A percentile compares a stretch with the other conserved stretches of the same genome.
Conservation (phyloP, 2,888 invertebrate genomes). For the Megaustenia siamemsis region DNA sequence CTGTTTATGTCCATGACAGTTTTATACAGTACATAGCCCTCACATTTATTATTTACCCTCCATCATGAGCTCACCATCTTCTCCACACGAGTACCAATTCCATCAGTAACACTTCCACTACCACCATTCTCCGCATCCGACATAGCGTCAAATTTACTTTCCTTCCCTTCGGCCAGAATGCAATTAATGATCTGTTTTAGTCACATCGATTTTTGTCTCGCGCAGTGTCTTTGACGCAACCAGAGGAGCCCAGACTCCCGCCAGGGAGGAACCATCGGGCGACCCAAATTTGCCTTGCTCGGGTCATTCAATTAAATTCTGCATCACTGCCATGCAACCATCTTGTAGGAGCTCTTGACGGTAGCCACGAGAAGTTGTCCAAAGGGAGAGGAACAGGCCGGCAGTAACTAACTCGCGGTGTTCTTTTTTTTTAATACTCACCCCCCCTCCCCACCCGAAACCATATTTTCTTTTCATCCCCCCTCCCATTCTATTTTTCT, state of each 20-base stretch:
- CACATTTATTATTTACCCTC: neutral
- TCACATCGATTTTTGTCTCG: constrained; percentile 42
- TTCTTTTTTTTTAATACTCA: neutral
- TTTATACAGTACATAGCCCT: too few relatives aligned
- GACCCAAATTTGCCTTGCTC: neutral
- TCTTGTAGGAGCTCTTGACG: neutral
- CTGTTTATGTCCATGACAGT: too few relatives aligned
- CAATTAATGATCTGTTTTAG: constrained; percentile 52
- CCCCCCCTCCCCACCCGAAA: too few relatives aligned
- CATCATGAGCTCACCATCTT: constrained; percentile 1
- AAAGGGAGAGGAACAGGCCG: constrained; percentile 27
- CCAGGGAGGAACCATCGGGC: neutral
- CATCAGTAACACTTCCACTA: neutral
- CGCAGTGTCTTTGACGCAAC: constrained; percentile 41
- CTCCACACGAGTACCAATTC: neutral
- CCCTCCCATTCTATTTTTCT: too few relatives aligned
- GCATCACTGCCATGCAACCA: constrained; percentile 44
- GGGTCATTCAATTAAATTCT: constrained; percentile 51
- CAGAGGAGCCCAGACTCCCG: neutral
- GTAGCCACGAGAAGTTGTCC: constrained; percentile 4
- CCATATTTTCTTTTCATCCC: neutral
- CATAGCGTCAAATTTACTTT: constrained; percentile 32
- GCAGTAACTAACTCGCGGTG: neutral
- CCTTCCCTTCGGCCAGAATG: constrained; percentile 45
- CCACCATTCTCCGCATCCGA: neutral